Evolutionary conservation across 2,888 invertebrate species (phyloP), one percentile per base, ranked within the genome.

Genomic region (Drosophila setosimentum): DNA sequence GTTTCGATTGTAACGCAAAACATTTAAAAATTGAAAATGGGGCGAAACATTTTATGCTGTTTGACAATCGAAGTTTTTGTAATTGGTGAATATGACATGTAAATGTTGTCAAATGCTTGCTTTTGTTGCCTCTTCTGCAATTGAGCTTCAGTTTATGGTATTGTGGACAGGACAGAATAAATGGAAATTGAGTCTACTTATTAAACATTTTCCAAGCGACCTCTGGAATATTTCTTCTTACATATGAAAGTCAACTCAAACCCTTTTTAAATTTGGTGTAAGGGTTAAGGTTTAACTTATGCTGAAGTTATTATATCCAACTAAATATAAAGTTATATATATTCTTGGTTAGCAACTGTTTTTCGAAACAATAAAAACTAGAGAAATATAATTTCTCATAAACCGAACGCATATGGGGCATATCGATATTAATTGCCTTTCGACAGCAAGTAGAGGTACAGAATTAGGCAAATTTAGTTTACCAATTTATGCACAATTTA

Each of bases 51-150:
- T 66, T 45, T 65, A 48, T 68, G 30, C 13, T 54, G 69, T 65
- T 50, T 59, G 63, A 48, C 53, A 69, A 53, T 69, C 32, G 70
- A 53, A 70, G 49, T 35, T 54, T 49, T 68, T 51, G 35, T 58
- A 71, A 61, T 70, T 61, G 42, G 24, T 29, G 60, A 51, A 68
- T 49, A 21, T 55, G 57, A n/a, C 48, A 67, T 48, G 33, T n/a
- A 33, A 68, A 37, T 24, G 18, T 13, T 33, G 21, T 13, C 45
- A 33, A 13, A 21, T 30, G 8, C 2, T 11, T 45, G 5, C 21
- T 32, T 29, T 30, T 3, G 11, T 6, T 40, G 18, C 27, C 7
- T 2, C 11, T 21, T 45, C 13, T 10, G 18, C 32, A 48, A 42
- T 45, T 66, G 51, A 21, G 32, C 21, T 32, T 27, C 7, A 2